A percentile compares a stretch with the other conserved stretches of the same genome.
Evolutionary conservation across 2,113 vertebrate genomes (phyloP).

Genomic region (Puntigrus tetrazona): DNA sequence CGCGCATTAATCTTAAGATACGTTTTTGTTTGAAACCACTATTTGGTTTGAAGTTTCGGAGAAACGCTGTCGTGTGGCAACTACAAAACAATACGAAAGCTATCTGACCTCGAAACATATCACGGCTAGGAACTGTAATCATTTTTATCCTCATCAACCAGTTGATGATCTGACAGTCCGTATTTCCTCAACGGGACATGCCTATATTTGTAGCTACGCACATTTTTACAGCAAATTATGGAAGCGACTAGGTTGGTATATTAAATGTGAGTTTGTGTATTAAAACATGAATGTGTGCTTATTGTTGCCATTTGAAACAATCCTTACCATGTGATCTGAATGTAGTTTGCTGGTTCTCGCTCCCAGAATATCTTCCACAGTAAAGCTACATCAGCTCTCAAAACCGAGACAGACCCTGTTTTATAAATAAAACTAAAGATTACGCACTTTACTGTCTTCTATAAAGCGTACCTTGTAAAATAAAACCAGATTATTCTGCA

Average conservation of each 20-base stretch:
- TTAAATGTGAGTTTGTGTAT: conserved; percentile 11
- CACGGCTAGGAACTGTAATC: not conserved
- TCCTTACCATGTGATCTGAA: conserved; percentile 34
- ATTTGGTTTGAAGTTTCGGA: not conserved
- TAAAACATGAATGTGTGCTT: not conserved
- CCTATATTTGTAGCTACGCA: not conserved
- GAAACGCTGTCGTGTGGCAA: not conserved
- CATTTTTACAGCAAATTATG: not conserved
- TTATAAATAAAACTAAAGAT: conserved; percentile 55
- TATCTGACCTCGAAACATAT: not conserved
- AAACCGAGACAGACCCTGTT: conserved; percentile 19
- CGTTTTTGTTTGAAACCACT: not conserved
- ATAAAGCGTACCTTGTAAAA: conserved; percentile 68
- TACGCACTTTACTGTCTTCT: conserved; percentile 70
- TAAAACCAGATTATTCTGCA: conserved; percentile 51
- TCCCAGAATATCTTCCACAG: not conserved
- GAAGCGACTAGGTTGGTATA: not conserved
- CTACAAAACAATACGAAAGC: not conserved
- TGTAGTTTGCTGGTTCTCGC: conserved; percentile 17
- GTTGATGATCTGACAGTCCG: not conserved
- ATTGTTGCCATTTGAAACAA: not conserved
- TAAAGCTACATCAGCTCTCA: not conserved
- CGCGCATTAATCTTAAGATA: not conserved
- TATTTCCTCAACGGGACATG: not conserved
- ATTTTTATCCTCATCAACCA: not conserved